phyloP scores from a whole-genome alignment of 2,888 invertebrate species.

The Tetranychus piercei region DNA sequence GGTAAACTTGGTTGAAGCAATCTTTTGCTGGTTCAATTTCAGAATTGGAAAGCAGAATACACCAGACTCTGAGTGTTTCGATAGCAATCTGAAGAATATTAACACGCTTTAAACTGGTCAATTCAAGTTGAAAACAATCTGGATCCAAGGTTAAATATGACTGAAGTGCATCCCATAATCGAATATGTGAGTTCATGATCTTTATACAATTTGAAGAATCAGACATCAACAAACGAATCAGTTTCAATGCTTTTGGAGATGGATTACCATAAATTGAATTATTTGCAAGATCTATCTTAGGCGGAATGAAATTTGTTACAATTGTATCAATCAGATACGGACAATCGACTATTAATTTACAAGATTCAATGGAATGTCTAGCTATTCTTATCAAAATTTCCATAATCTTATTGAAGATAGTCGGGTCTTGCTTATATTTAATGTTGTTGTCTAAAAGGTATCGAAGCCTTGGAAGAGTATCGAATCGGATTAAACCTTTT shows the following conservation, averaged over 20 bases:
- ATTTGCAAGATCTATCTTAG: neutral
- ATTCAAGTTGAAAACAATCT: neutral
- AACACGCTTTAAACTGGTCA: neutral
- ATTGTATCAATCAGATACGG: slow-evolving; percentile 17
- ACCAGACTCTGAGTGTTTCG: slow-evolving; percentile 19
- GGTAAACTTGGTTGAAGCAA: slow-evolving; percentile 7
- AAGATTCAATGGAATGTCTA: slow-evolving; percentile 18
- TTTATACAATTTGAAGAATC: neutral
- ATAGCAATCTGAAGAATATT: slow-evolving; percentile 15
- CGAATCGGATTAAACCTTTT: slow-evolving; percentile 16
- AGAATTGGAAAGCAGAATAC: slow-evolving; percentile 5
- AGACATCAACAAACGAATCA: slow-evolving; percentile 16
- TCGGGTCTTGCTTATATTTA: slow-evolving; percentile 9
- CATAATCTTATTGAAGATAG: slow-evolving; percentile 13
- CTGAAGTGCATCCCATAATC: slow-evolving; percentile 1
- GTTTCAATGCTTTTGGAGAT: slow-evolving; percentile 18
- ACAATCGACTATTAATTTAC: slow-evolving; percentile 13
- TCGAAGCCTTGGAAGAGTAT: slow-evolving; percentile 17
- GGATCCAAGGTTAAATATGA: slow-evolving; percentile 11
- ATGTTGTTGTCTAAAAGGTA: slow-evolving; percentile 17
- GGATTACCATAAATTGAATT: slow-evolving; percentile 1
- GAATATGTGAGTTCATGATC: slow-evolving; percentile 14
- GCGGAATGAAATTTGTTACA: slow-evolving; percentile 11
- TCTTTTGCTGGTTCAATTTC: neutral
- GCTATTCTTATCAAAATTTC: slow-evolving; percentile 22